phyloP scores from a whole-genome alignment of 2,888 invertebrate species.

The Empis livida region DNA sequence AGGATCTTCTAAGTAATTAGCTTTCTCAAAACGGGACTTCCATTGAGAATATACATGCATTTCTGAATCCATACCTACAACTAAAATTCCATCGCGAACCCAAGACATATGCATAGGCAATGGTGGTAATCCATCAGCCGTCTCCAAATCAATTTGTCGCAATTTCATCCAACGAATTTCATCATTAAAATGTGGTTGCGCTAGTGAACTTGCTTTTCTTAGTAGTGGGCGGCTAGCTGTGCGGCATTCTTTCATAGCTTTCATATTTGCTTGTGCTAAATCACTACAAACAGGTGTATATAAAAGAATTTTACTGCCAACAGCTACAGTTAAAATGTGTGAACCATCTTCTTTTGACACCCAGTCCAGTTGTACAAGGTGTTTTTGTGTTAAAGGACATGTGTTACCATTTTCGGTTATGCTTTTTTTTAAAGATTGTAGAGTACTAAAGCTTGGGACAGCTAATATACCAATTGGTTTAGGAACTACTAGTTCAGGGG shows the following conservation, averaged over 20 bases:
- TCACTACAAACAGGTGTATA: conserved; percentile 92
- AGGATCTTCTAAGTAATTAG: conserved; percentile 50
- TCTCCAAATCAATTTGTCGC: conserved; percentile 75
- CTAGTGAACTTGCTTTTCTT: conserved; percentile 81
- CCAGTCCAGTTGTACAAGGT: conserved; percentile 95
- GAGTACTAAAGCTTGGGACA: conserved; percentile 80
- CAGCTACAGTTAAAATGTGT: conserved; percentile 92
- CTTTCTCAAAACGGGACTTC: conserved; percentile 48
- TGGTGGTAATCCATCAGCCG: conserved; percentile 92
- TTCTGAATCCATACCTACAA: conserved; percentile 99
- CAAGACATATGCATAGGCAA: conserved; percentile 98
- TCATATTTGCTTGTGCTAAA: conserved; percentile 86
- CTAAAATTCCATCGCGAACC: conserved; percentile 94
- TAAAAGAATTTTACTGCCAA: conserved; percentile 82
- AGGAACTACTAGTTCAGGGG: conserved; percentile 29
- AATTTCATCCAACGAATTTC: conserved; percentile 96
- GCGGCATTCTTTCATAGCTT: conserved; percentile 79
- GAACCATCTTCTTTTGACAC: conserved; percentile 98
- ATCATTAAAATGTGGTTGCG: conserved; percentile 78
- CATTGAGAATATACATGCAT: conserved; percentile 99
- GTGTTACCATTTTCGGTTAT: conserved; percentile 88
- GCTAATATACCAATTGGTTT: conserved; percentile 46
- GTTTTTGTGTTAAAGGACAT: conserved; percentile 80
- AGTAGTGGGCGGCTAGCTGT: conserved; percentile 72
- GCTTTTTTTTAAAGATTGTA: conserved; percentile 74